Evolutionary conservation across 2,113 vertebrate genomes (phyloP).

Genomic region (Trogon melanurus): DNA sequence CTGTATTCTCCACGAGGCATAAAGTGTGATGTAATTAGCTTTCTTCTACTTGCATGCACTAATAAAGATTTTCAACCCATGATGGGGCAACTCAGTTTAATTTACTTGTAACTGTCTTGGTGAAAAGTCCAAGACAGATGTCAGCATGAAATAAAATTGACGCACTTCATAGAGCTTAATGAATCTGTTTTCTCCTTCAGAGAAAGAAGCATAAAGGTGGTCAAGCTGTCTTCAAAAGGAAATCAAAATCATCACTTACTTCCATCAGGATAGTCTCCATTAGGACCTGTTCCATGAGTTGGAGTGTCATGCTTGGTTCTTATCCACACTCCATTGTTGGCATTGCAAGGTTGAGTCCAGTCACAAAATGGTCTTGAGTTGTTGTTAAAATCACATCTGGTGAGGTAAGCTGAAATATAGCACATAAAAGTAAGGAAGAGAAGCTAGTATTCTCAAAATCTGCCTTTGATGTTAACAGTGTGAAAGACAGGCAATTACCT

Average conservation of each 20-base stretch:
- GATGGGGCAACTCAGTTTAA: not conserved
- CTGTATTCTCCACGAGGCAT: not conserved
- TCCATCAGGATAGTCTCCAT: conserved; percentile 68
- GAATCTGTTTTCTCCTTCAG: not conserved
- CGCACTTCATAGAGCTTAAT: not conserved
- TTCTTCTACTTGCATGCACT: not conserved
- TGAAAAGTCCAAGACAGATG: not conserved
- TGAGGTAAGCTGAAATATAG: conserved; percentile 77
- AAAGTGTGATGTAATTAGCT: not conserved
- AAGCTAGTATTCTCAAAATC: not conserved
- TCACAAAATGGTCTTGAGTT: conserved; percentile 76
- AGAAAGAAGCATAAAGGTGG: not conserved
- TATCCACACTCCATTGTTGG: conserved; percentile 66
- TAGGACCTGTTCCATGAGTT: conserved; percentile 69
- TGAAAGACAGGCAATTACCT: conserved; percentile 10
- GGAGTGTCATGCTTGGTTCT: conserved; percentile 66
- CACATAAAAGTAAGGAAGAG: not conserved
- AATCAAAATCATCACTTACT: conserved; percentile 41
- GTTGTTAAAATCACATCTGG: conserved; percentile 79
- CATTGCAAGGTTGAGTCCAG: conserved; percentile 74
- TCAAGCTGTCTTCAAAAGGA: not conserved
- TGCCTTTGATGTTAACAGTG: not conserved
- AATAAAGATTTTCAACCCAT: not conserved
- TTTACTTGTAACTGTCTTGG: fast-evolving
- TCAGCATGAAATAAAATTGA: not conserved